Evolutionary conservation across 2,888 invertebrate genomes (phyloP).

Genomic region (Flabesymbios commensalis): DNA sequence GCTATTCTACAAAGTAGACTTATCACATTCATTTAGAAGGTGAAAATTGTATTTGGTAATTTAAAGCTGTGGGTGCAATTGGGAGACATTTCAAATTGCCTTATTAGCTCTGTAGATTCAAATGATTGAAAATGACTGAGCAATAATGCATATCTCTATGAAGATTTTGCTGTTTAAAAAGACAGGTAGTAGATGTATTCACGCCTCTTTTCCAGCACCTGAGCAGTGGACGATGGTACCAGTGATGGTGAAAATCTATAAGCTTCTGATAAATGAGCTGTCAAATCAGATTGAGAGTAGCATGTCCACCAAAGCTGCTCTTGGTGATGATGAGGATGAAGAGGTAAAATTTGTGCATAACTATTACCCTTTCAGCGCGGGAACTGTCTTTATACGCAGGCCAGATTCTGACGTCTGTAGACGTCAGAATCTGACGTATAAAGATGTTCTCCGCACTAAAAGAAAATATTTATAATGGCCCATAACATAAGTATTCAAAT

Average conservation of each 20-base stretch:
- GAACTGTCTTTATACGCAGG: background rate
- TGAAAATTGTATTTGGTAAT: too few relatives aligned
- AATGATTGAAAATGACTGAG: background rate
- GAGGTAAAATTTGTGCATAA: background rate
- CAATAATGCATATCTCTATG: too few relatives aligned
- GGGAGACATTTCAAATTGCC: too few relatives aligned
- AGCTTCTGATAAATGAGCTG: constrained; percentile 72
- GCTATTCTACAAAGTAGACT: too few relatives aligned
- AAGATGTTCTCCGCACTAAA: too few relatives aligned
- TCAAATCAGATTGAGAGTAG: constrained; percentile 66
- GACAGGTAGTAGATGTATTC: background rate
- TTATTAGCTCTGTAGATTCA: background rate
- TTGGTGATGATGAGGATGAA: constrained; percentile 51
- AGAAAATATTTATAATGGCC: too few relatives aligned
- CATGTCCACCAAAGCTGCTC: constrained; percentile 46
- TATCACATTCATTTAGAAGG: too few relatives aligned
- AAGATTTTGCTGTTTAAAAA: too few relatives aligned
- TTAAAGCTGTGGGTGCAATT: too few relatives aligned
- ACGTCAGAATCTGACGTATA: too few relatives aligned
- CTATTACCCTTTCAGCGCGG: background rate
- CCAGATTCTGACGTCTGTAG: too few relatives aligned
- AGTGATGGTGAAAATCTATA: constrained; percentile 74
- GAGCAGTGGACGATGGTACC: constrained; percentile 70
- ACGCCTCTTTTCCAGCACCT: constrained; percentile 44
- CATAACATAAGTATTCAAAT: too few relatives aligned